A percentile compares a stretch with the other conserved stretches of the same genome.
These are phyloP conservation scores for Troides helena DNA, from an alignment of 2,888 invertebrate genomes.

Conservation along the genomic window DNA sequence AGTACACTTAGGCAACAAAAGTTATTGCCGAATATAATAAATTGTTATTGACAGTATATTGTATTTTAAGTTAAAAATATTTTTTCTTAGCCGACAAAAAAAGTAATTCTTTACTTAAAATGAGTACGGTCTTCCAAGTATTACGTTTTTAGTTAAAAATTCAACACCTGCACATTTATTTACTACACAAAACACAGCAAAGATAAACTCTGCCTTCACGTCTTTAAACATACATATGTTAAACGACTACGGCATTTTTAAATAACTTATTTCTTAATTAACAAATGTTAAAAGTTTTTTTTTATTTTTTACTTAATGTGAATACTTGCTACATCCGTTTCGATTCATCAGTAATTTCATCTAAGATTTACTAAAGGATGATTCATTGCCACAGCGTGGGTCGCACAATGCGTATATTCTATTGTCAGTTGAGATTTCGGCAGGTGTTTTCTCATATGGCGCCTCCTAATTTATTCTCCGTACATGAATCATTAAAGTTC, in stretches of 20 bases:
- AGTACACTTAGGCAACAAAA: too few species aligned
- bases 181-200: background rate
- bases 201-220: background rate
- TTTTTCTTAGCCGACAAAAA: too few species aligned
- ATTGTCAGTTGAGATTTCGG: conserved; percentile 23
- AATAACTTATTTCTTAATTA: background rate
- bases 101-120: too few species aligned
- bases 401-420: conserved; percentile 8
- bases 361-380: background rate
- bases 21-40: too few species aligned
- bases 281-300: background rate
- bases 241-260: background rate
- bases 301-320: background rate
- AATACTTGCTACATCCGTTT: background rate
- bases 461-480: conserved; percentile 22
- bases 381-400: conserved; percentile 24
- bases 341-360: background rate
- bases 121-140: too few species aligned
- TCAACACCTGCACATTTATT: background rate
- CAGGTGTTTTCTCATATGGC: conserved; percentile 26
- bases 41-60: too few species aligned
- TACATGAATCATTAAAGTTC: conserved; percentile 20
- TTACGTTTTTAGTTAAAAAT: too few species aligned
- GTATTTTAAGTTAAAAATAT: too few species aligned
- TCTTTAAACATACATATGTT: too few species aligned